A percentile compares a stretch with the other conserved stretches of the same genome.
phyloP scores from a whole-genome alignment of 2,888 invertebrate species.

The Acronicta aceris region DNA sequence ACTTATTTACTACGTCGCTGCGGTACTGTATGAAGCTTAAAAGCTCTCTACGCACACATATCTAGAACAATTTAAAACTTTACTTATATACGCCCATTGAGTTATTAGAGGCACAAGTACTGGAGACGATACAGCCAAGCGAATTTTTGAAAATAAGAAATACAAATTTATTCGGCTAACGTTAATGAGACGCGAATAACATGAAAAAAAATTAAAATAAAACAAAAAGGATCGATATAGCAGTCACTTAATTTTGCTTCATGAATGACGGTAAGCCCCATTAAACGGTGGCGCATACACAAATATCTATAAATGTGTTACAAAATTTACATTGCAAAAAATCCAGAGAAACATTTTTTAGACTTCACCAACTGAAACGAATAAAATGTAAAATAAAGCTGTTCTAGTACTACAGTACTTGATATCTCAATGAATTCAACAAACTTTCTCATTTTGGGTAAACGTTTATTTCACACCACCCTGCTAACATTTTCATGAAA shows the following conservation, averaged over 20 bases:
- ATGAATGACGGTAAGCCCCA: too few relatives aligned
- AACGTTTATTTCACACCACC: slow-evolving; percentile 34
- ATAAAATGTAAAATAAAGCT: not conserved
- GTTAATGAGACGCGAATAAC: too few relatives aligned
- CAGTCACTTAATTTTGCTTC: too few relatives aligned
- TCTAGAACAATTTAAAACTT: slow-evolving; percentile 51
- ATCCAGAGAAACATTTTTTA: too few relatives aligned
- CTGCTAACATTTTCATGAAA: slow-evolving; percentile 22
- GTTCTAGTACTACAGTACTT: not conserved
- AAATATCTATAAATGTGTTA: too few relatives aligned
- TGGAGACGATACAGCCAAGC: not conserved
- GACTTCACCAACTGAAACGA: too few relatives aligned
- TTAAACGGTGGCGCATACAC: too few relatives aligned
- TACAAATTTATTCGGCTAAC: too few relatives aligned
- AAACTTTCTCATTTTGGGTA: slow-evolving; percentile 37
- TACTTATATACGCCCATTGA: slow-evolving; percentile 12
- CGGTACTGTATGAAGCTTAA: slow-evolving; percentile 23
- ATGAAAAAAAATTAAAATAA: too few relatives aligned
- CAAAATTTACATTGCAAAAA: too few relatives aligned
- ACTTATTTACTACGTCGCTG: slow-evolving; percentile 29
- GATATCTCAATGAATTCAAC: not conserved
- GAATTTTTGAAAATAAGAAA: not conserved
- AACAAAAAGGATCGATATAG: too few relatives aligned
- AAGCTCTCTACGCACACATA: slow-evolving; percentile 36
- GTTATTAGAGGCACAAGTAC: not conserved